phyloP scores from a whole-genome alignment of 2,888 invertebrate species.

The Siphlonurus alternatus region DNA sequence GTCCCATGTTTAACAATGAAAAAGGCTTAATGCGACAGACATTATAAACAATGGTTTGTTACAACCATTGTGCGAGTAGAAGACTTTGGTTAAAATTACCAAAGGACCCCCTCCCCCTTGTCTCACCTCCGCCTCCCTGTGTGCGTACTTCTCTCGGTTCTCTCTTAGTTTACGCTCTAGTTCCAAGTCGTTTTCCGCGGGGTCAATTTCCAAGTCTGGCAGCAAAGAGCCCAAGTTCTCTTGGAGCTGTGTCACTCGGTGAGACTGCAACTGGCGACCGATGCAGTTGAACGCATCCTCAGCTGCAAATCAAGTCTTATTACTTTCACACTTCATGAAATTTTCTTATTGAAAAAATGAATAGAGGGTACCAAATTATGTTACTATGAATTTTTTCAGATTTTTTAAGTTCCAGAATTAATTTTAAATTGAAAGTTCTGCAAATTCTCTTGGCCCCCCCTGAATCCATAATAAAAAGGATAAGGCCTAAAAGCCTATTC shows the following conservation, averaged over 20 bases:
- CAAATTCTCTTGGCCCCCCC: too few relatives aligned
- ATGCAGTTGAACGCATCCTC: conserved; percentile 46
- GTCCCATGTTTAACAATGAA: too few relatives aligned
- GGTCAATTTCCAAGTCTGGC: conserved; percentile 32
- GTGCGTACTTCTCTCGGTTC: conserved; percentile 27
- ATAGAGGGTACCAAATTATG: too few relatives aligned
- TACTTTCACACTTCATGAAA: too few relatives aligned
- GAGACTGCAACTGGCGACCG: conserved; percentile 42
- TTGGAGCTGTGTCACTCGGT: conserved; percentile 32
- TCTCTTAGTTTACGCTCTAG: conserved; percentile 37
- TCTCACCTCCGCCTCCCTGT: background rate
- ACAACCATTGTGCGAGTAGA: background rate
- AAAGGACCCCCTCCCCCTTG: conserved; percentile 11
- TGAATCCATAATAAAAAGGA: too few relatives aligned
- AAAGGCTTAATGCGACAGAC: too few relatives aligned
- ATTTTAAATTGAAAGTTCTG: too few relatives aligned
- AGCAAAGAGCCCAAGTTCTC: conserved; percentile 37
- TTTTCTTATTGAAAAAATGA: too few relatives aligned
- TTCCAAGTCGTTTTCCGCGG: conserved; percentile 35
- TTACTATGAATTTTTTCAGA: too few relatives aligned
- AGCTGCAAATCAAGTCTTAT: conserved; percentile 31
- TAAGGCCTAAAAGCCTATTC: too few relatives aligned
- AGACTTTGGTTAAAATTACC: background rate
- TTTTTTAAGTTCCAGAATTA: too few relatives aligned
- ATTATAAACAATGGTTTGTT: too few relatives aligned